Base-by-base conservation (phyloP, 2,888 invertebrate species). In the Polyommatus icarus region DNA sequence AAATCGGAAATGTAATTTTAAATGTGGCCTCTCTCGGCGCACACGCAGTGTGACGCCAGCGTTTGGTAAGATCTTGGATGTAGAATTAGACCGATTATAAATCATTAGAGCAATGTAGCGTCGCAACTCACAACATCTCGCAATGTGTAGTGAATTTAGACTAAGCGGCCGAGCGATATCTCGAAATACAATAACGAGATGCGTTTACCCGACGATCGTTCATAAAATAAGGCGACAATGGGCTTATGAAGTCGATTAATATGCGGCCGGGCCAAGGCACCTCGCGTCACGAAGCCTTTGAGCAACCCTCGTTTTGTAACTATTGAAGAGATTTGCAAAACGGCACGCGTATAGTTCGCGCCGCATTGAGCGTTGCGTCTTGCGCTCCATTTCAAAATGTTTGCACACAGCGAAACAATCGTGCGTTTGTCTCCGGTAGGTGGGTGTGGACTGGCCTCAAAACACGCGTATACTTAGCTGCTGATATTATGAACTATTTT, bases 101-200 rank as follows among this genome's bases (percentile, higher is more conserved):
- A 90, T 90, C 88, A 87, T 81, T 78, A 79, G 80, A 80, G 79
- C 82, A 79, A 77, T 83, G 87, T 82, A 79, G 78, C 83, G 87
- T 88, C 90, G 93, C 92, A 92, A 93, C 91, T 91, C 90, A 93
- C 92, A 92, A 93, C 91, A 91, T 90, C 91, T 92, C 92, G 93
- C 92, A 88, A 92, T 92, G 89, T 91, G 89, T 90, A 89, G 83
- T 86, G 88, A 88, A 90, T 91, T 90, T 91, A 85, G 89, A 89
- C 89, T 85, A 84, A 85, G 87, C 87, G 89, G 88, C 89, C 85
- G 84, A 85, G 87, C 87, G 87, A 87, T 85, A 85, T 84, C 84
- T 86, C 87, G 50, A 80, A 82, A 90, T 91, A 91, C 87, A 89
- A 24, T 86, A 88, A 90, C 90, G 83, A 88, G 91, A 90, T 87